Evolutionary conservation across 2,113 vertebrate genomes (phyloP).

Genomic region (Amblyornis subalaris): DNA sequence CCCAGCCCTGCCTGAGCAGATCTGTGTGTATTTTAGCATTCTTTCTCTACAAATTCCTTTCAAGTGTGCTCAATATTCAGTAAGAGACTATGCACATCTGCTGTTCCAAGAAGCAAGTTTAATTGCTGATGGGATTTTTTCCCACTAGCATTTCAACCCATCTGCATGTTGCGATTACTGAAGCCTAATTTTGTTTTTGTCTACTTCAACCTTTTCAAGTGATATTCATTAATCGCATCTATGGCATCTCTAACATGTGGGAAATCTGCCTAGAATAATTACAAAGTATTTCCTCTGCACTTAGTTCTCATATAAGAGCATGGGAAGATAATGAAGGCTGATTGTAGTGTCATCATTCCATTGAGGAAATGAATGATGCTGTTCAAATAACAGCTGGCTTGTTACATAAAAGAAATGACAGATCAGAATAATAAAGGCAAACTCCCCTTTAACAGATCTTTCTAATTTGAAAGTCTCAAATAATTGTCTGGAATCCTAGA

Average conservation of each 20-base stretch:
- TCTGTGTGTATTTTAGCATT: neutral
- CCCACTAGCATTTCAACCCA: constrained; percentile 64
- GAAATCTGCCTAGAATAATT: constrained; percentile 69
- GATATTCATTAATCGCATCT: constrained; percentile 71
- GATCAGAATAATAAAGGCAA: constrained; percentile 59
- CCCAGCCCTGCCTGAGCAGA: neutral
- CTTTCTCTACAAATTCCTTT: constrained; percentile 42
- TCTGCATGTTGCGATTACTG: constrained; percentile 65
- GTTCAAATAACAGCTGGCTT: constrained; percentile 62
- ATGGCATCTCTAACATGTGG: constrained; percentile 65
- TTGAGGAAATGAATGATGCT: constrained; percentile 44
- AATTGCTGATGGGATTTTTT: constrained; percentile 73
- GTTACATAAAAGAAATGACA: constrained; percentile 48
- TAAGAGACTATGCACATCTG: constrained; percentile 62
- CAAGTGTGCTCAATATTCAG: constrained; percentile 57
- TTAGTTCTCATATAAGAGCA: constrained; percentile 62
- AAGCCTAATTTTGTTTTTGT: constrained; percentile 64
- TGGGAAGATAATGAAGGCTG: constrained; percentile 66
- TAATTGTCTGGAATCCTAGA: constrained; percentile 46
- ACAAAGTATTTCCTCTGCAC: constrained; percentile 65
- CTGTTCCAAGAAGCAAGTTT: constrained; percentile 70
- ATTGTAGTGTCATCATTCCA: constrained; percentile 59
- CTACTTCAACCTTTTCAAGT: constrained; percentile 66
- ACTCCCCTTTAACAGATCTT: constrained; percentile 31
- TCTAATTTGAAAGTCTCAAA: constrained; percentile 33